Percentiles rank a stretch among this genome's conserved stretches.
phyloP scores from a whole-genome alignment of 2,797 vertebrate genomes.

The Dallia pectoralis region DNA sequence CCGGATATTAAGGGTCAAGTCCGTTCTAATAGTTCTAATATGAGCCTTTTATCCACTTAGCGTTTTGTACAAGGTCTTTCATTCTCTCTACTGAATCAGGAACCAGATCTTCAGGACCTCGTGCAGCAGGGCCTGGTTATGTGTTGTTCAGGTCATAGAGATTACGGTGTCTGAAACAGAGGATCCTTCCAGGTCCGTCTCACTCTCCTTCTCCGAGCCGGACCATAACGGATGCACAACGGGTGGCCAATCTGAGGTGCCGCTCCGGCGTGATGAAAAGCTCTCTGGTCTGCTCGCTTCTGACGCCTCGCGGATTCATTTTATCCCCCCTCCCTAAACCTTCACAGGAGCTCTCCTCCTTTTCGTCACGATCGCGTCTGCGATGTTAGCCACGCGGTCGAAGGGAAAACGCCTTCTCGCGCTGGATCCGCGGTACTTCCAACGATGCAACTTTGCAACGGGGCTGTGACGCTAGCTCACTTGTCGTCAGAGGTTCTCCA shows the following conservation, averaged over 20 bases:
- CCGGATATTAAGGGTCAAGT: not conserved
- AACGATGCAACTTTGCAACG: not conserved
- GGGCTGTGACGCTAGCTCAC: not conserved
- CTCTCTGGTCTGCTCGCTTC: not conserved
- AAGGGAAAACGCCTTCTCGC: conserved; percentile 3
- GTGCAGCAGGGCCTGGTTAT: conserved; percentile 29
- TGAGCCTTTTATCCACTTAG: conserved; percentile 28
- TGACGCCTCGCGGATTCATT: not conserved
- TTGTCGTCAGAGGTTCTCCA: not conserved
- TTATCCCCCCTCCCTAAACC: not conserved
- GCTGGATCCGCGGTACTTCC: conserved; percentile 7
- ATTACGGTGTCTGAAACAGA: not conserved
- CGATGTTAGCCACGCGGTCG: conserved; percentile 1
- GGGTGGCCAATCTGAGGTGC: not conserved
- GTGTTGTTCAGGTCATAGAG: conserved; percentile 57
- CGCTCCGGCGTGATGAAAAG: not conserved
- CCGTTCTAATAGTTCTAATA: not conserved
- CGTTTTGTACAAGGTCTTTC: conserved; percentile 32
- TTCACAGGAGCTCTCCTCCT: no score
- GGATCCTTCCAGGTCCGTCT: conserved; percentile 2
- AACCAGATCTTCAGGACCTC: conserved; percentile 12
- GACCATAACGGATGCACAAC: not conserved
- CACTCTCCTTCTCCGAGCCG: not conserved
- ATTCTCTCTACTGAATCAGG: conserved; percentile 38
- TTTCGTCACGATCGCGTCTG: conserved; percentile 10